Percentiles rank a stretch among this genome's conserved stretches.
phyloP scores from a whole-genome alignment of 2,888 invertebrate species.

The Dicroscelio sp. region DNA sequence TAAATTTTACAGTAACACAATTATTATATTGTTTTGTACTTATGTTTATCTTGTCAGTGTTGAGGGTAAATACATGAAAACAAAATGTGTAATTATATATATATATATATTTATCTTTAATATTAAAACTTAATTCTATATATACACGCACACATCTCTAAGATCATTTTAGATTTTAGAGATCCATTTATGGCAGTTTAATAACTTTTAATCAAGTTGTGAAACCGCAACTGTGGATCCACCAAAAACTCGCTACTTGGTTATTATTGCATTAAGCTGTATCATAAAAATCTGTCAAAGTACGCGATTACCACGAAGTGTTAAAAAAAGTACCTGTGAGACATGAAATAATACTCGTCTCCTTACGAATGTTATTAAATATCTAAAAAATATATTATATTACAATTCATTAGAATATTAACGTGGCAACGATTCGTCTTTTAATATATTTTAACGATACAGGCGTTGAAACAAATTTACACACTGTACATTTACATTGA shows the following conservation, averaged over 20 bases:
- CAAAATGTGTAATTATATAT: slow-evolving; percentile 66
- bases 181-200: too few species aligned
- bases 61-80: not conserved
- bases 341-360: slow-evolving; percentile 67
- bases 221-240: too few species aligned
- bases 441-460: slow-evolving; percentile 64
- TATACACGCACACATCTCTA: slow-evolving; percentile 89
- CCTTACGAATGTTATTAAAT: slow-evolving; percentile 62
- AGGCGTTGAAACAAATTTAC: slow-evolving; percentile 89
- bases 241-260: slow-evolving; percentile 82
- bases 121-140: slow-evolving; percentile 89
- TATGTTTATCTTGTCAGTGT: not conserved
- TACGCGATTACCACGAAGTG: slow-evolving; percentile 64
- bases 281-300: slow-evolving; percentile 71
- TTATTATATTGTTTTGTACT: not conserved
- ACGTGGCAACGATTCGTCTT: slow-evolving; percentile 79
- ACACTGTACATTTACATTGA: slow-evolving; percentile 89
- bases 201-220: too few species aligned
- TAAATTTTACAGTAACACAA: slow-evolving; percentile 56
- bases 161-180: too few species aligned
- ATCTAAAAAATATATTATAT: slow-evolving; percentile 74
- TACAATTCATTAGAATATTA: slow-evolving; percentile 64
- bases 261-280: slow-evolving; percentile 87
- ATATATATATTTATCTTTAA: slow-evolving; percentile 82
- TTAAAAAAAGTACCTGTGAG: slow-evolving; percentile 60